phyloP scores from a whole-genome alignment of 64 coral and sea anemone species.

The Acropora tenuis region DNA sequence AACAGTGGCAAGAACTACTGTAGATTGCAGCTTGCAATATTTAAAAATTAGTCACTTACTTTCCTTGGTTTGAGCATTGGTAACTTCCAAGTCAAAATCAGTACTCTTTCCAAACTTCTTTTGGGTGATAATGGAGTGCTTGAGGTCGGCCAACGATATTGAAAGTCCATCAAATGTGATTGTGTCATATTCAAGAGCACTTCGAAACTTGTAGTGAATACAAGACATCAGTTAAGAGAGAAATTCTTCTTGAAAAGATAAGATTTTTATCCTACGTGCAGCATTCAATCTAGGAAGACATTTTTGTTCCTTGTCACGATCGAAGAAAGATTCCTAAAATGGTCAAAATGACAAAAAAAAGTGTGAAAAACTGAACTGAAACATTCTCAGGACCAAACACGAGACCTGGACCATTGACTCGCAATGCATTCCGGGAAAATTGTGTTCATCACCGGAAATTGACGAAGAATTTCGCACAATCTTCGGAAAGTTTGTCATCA shows the following conservation, averaged over 20 bases:
- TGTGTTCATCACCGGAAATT: neutral
- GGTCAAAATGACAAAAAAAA: neutral
- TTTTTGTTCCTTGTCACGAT: neutral
- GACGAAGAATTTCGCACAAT: neutral
- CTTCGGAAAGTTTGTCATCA: neutral
- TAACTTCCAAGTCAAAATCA: slow-evolving; percentile 99
- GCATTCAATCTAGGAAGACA: neutral
- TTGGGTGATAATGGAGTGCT: slow-evolving; percentile 93
- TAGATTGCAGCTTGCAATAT: neutral
- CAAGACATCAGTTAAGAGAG: slow-evolving; percentile 72
- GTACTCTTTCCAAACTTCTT: slow-evolving; percentile 92
- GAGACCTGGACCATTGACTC: neutral
- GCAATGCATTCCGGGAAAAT: slow-evolving; percentile 1
- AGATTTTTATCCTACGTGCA: neutral
- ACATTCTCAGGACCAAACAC: neutral
- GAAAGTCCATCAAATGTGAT: slow-evolving; percentile 95
- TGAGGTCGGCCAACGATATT: slow-evolving; percentile 96
- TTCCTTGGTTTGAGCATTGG: slow-evolving; percentile 99
- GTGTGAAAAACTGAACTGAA: neutral
- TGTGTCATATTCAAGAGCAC: slow-evolving; percentile 97
- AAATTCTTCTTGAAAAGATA: neutral
- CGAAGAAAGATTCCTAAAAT: neutral
- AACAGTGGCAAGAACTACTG: too few species aligned
- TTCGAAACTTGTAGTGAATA: slow-evolving; percentile 99
- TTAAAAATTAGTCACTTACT: slow-evolving; percentile 36